Evolutionary conservation across 2,888 invertebrate species (phyloP), one percentile per base, ranked within the genome.

Genomic region (Drosophila pseudotakahashii): DNA sequence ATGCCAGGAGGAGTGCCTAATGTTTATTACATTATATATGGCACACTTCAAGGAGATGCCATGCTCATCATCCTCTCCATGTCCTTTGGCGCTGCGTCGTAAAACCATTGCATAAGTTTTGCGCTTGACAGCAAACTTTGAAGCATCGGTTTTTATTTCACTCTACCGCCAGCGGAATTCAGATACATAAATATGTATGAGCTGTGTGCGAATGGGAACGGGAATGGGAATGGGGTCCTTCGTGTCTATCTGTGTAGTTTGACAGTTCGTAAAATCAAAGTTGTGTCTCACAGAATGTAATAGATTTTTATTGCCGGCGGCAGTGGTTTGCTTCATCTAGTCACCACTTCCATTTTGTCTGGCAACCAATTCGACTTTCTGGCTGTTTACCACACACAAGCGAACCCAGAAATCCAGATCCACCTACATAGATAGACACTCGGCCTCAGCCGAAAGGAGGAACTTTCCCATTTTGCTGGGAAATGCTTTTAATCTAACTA

Each of bases 401-500:
- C 9, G 14, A 5, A 42, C 36, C 30, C 66, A 55, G 51, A 41
- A 32, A 32, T 23, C 36, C 39, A 39, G 16, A 73, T 32, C 41
- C 73, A 72, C 48, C 52, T 26, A 48, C 45, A 51, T 3, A 47
- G 34, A 11, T 19, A 45, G 59, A 50, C 30, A 9, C 7, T 9
- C 5, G 44, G 16, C 19, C 11, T 13, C 34, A 51, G 50, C 10
- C 62, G 13, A 34, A 34, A 42, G 66, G 45, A 61, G 69, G 67
- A 81, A 87, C 57, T 81, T 83, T 80, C 52, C 60, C 41, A 87
- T 54, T 81, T 83, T 80, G 51, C 58, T 36, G 39, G 59, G 63
- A 83, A 81, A 78, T 78, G 87, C 72, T 81, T 87, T 81, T 81
- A 87, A 81, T 81, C 85, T 71, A 75, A 73, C 79, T 81, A 81